Conservation (phyloP, 2,888 invertebrate genomes). For the Polia nebulosa region DNA sequence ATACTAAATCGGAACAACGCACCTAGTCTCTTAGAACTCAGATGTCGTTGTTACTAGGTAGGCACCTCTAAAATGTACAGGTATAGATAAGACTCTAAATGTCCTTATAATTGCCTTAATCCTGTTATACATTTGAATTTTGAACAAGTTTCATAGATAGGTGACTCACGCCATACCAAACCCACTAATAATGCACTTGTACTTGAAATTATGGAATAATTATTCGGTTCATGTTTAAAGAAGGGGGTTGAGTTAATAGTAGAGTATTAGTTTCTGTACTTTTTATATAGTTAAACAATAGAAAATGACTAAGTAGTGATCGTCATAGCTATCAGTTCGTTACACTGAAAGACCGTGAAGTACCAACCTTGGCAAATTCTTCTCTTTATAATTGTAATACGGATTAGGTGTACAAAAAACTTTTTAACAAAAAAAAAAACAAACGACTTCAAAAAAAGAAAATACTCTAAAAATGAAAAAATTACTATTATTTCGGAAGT, state of each 20-base stretch:
- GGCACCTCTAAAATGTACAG: background rate
- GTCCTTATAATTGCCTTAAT: conserved; percentile 46
- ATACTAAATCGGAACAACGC: background rate
- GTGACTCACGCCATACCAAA: conserved; percentile 44
- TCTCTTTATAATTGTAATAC: background rate
- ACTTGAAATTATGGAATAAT: background rate
- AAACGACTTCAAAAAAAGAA: no score
- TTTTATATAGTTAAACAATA: no score
- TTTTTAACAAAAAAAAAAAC: no score
- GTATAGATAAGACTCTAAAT: conserved; percentile 42
- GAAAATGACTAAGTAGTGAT: background rate
- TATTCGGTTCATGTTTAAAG: background rate
- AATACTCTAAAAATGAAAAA: no score
- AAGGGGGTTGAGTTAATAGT: background rate
- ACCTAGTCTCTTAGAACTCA: conserved; percentile 9
- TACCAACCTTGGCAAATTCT: background rate
- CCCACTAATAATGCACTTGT: background rate
- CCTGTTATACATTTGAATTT: conserved; percentile 55
- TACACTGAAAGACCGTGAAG: background rate
- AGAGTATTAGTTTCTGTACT: no score
- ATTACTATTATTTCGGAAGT: no score
- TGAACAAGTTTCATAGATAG: conserved; percentile 47
- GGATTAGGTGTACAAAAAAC: no score
- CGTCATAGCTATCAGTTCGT: background rate
- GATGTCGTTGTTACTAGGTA: conserved; percentile 14